Evolutionary conservation across 2,888 invertebrate species (phyloP).

Genomic region (Onchidella celtica): DNA sequence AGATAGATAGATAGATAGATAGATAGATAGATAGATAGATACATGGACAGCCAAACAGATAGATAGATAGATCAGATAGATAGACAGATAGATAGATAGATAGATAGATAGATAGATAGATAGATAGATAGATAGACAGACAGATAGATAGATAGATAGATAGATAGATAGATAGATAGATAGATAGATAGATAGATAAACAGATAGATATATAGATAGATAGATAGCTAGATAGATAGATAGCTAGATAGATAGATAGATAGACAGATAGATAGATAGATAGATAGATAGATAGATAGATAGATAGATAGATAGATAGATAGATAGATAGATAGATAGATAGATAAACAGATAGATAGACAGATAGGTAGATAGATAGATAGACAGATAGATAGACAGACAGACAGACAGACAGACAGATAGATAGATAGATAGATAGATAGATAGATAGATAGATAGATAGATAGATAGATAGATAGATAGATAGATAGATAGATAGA

Average conservation of each 20-base stretch:
- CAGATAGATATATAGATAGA: neutral
- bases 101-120: neutral
- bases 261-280: neutral
- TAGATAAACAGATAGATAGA: constrained; percentile 11
- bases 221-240: neutral
- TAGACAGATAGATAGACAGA: neutral
- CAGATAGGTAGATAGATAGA: neutral
- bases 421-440: constrained; percentile 18
- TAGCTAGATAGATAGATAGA: neutral
- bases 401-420: constrained; percentile 6
- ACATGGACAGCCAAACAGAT: neutral
- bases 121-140: neutral
- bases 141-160: neutral
- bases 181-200: neutral
- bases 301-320: too few species aligned
- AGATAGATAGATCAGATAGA: neutral
- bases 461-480: neutral
- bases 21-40: neutral
- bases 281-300: too few species aligned
- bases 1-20: neutral
- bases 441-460: constrained; percentile 14
- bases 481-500: too few species aligned
- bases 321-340: too few species aligned
- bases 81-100: neutral
- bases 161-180: neutral